A percentile compares a stretch with the other conserved stretches of the same genome.
These are phyloP conservation scores for Paedocypris micromegethes DNA, from an alignment of 2,797 vertebrate species.

Conservation along the genomic window DNA sequence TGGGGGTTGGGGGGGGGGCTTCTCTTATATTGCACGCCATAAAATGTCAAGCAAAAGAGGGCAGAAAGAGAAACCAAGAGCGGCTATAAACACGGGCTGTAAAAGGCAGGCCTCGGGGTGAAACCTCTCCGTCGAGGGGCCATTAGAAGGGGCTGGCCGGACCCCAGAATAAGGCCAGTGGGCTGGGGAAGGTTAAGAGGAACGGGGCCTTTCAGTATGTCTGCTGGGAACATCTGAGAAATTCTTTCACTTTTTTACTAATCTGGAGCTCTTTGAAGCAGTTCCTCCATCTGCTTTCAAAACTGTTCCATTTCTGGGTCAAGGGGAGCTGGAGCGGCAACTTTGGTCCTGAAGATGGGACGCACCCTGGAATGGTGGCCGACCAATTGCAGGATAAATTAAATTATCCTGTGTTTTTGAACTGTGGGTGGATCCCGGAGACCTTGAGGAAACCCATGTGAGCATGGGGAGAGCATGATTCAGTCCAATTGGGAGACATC, in stretches of 20 bases:
- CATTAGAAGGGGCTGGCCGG: slow-evolving; percentile 15
- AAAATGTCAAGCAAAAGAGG: slow-evolving; percentile 38
- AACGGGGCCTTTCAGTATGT: slow-evolving; percentile 12
- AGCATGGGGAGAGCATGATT: too few relatives aligned
- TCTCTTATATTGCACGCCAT: slow-evolving; percentile 38
- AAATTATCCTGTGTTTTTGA: too few relatives aligned
- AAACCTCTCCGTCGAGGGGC: slow-evolving; percentile 39
- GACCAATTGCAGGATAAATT: too few relatives aligned
- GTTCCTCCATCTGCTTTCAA: too few relatives aligned
- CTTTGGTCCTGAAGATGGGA: too few relatives aligned
- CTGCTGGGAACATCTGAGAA: background rate
- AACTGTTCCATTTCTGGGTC: too few relatives aligned
- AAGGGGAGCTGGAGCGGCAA: too few relatives aligned
- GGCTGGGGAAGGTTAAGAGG: slow-evolving; percentile 17
- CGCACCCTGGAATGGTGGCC: too few relatives aligned
- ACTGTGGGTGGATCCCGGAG: too few relatives aligned
- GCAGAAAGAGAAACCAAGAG: slow-evolving; percentile 38
- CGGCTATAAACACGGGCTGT: slow-evolving; percentile 36
- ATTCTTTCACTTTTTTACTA: slow-evolving; percentile 18
- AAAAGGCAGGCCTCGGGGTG: slow-evolving; percentile 34
- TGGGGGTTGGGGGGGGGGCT: slow-evolving; percentile 11
- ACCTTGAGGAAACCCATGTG: too few relatives aligned
- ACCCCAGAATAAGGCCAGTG: background rate
- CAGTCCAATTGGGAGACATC: too few relatives aligned
- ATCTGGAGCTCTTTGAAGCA: too few relatives aligned